phyloP scores from a whole-genome alignment of 2,113 vertebrate genomes.

The Sphyrna mokarran region DNA sequence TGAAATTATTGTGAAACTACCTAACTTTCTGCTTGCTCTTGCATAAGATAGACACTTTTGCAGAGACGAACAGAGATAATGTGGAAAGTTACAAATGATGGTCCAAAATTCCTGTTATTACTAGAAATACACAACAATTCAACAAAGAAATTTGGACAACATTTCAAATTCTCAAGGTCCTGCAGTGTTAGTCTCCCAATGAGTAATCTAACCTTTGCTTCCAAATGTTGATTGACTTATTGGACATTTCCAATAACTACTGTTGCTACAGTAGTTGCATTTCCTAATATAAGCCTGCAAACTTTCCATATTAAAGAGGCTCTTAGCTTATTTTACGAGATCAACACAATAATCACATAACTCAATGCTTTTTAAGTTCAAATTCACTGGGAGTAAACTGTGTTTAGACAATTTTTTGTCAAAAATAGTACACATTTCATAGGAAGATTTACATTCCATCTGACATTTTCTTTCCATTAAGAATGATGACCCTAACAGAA shows the following conservation, averaged over 20 bases:
- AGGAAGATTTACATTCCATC: neutral
- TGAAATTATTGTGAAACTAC: neutral
- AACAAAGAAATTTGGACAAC: neutral
- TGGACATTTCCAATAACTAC: neutral
- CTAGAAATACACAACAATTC: neutral
- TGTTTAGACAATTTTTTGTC: neutral
- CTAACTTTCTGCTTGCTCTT: neutral
- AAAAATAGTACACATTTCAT: neutral
- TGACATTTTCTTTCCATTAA: neutral
- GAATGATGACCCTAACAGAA: neutral
- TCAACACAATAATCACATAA: neutral
- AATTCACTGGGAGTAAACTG: neutral
- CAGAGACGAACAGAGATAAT: neutral
- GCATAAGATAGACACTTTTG: neutral
- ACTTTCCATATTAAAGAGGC: neutral
- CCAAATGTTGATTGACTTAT: neutral
- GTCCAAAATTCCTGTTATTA: neutral
- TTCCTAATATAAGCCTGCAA: neutral
- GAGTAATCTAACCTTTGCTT: neutral
- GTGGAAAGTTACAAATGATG: neutral
- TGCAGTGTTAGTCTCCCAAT: neutral
- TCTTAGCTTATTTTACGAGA: neutral
- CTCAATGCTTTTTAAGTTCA: neutral
- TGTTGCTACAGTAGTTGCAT: neutral
- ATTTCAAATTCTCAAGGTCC: neutral